Conservation (phyloP, 2,888 invertebrate genomes). For the Hybos culiciformis region DNA sequence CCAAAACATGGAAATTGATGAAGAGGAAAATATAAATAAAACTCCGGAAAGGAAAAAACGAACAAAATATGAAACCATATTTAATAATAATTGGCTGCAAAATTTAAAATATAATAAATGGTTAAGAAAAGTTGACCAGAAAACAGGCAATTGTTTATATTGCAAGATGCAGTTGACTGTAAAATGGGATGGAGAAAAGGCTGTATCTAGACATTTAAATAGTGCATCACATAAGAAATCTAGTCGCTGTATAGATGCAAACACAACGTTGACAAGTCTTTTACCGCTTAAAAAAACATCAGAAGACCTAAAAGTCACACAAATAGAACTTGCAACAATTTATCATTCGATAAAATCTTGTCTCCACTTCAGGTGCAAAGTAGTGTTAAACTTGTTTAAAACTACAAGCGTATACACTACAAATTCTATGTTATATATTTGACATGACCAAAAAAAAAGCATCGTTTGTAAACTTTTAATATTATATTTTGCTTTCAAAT, state of each 20-base stretch:
- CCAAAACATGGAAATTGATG: background rate
- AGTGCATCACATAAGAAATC: background rate
- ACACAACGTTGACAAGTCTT: background rate
- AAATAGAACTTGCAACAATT: background rate
- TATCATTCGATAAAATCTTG: background rate
- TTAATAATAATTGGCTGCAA: background rate
- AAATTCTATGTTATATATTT: too few species aligned
- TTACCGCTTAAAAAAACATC: background rate
- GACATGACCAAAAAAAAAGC: too few species aligned
- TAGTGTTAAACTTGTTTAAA: too few species aligned
- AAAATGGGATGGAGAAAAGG: background rate
- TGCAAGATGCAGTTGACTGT: background rate
- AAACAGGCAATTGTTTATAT: background rate
- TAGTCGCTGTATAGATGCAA: background rate
- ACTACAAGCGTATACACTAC: too few species aligned
- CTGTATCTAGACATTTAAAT: background rate
- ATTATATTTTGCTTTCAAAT: too few species aligned
- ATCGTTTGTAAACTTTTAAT: too few species aligned
- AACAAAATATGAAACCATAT: background rate
- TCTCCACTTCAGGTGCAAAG: too few species aligned
- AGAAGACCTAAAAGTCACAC: background rate
- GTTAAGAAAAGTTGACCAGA: background rate
- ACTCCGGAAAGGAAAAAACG: background rate
- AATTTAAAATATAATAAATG: background rate
- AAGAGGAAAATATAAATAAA: background rate